A percentile compares a stretch with the other conserved stretches of the same genome.
Evolutionary conservation across 2,113 vertebrate genomes (phyloP).

Genomic region (Callospermophilus lateralis): DNA sequence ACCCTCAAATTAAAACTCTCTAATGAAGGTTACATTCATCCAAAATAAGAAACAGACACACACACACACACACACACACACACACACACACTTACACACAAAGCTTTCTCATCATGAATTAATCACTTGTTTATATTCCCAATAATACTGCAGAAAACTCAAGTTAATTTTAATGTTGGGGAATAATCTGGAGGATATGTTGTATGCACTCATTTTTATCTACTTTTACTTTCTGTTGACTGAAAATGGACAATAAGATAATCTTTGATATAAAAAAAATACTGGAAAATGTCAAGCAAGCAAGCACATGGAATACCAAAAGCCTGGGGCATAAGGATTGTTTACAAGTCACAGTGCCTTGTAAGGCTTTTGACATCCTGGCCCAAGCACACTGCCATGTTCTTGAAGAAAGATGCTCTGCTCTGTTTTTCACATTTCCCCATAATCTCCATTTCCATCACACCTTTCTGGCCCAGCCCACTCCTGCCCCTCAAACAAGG

Average conservation of each 20-base stretch:
- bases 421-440: background rate
- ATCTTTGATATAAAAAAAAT: background rate
- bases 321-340: background rate
- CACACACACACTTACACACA: background rate
- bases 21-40: slow-evolving; percentile 35
- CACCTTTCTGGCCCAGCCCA: background rate
- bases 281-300: background rate
- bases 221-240: slow-evolving; percentile 20
- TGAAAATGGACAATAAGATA: background rate
- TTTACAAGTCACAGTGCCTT: background rate
- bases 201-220: background rate
- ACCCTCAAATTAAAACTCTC: background rate
- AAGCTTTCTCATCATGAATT: background rate
- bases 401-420: background rate
- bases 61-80: background rate
- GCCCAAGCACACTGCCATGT: background rate
- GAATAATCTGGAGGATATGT: background rate
- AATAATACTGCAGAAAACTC: slow-evolving; percentile 6
- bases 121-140: slow-evolving; percentile 38
- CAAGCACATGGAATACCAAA: background rate
- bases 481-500: background rate
- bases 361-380: background rate
- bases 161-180: slow-evolving; percentile 29
- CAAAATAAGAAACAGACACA: slow-evolving; percentile 35
- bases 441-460: background rate